Conservation (phyloP, 2,888 invertebrate genomes). For the Acrobasis consociella region DNA sequence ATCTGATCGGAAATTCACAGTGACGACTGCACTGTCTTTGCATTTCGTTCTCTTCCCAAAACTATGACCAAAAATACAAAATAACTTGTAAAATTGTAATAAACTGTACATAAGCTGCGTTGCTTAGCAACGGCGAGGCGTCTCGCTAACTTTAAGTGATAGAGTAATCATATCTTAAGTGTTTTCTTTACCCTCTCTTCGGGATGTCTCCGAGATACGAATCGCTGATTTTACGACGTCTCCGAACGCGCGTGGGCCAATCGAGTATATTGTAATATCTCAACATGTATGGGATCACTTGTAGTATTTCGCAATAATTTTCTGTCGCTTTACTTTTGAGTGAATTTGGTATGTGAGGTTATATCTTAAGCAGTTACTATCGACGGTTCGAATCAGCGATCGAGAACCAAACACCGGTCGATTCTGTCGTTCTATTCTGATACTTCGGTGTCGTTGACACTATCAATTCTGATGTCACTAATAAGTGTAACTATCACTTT, state of each 20-base stretch:
- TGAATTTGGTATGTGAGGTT: slow-evolving; percentile 40
- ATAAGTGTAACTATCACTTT: slow-evolving; percentile 8
- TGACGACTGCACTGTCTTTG: slow-evolving; percentile 38
- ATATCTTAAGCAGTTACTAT: slow-evolving; percentile 4
- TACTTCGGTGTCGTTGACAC: neutral
- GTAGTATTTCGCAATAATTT: slow-evolving; percentile 67
- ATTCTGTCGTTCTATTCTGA: slow-evolving; percentile 1
- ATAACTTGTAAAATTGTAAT: slow-evolving; percentile 41
- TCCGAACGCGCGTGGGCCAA: slow-evolving; percentile 71
- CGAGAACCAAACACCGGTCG: neutral
- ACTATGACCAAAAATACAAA: slow-evolving; percentile 72
- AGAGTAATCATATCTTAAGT: slow-evolving; percentile 77
- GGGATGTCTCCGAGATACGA: slow-evolving; percentile 56
- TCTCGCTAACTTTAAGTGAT: slow-evolving; percentile 56
- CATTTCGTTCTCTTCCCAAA: slow-evolving; percentile 64
- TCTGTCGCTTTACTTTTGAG: slow-evolving; percentile 44
- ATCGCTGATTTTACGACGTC: slow-evolving; percentile 58
- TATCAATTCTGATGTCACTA: neutral
- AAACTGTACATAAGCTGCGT: slow-evolving; percentile 59
- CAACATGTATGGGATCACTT: slow-evolving; percentile 73
- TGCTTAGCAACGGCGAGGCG: slow-evolving; percentile 55
- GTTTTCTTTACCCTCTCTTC: slow-evolving; percentile 62
- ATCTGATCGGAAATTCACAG: slow-evolving; percentile 3
- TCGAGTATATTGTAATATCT: slow-evolving; percentile 70
- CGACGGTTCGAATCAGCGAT: neutral